These are phyloP conservation scores for Phalacrocorax brasilianus DNA, from an alignment of 2,113 vertebrate genomes.

Conservation along the genomic window DNA sequence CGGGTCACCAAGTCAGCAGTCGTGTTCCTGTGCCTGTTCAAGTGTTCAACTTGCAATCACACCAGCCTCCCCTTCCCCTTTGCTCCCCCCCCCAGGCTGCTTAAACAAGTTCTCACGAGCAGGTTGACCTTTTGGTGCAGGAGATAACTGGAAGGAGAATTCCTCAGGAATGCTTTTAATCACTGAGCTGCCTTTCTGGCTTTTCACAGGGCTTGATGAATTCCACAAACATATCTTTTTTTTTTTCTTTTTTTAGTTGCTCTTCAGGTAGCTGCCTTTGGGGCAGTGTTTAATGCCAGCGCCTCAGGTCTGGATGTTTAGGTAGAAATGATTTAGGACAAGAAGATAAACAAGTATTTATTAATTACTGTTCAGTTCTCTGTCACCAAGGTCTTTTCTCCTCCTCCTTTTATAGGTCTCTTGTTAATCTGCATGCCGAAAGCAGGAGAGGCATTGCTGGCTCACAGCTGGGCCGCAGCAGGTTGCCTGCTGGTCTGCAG, in stretches of 20 bases:
- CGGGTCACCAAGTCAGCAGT: background rate
- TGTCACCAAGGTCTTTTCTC: background rate
- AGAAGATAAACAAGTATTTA: background rate
- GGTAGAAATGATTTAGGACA: background rate
- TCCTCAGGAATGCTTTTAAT: background rate
- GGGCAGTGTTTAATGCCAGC: background rate
- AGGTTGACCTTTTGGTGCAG: background rate
- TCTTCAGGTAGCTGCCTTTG: background rate
- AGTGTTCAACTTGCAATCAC: background rate
- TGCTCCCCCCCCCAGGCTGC: background rate
- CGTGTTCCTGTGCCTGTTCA: background rate
- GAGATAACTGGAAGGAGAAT: background rate
- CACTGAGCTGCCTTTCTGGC: background rate
- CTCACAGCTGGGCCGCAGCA: background rate
- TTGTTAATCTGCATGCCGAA: background rate
- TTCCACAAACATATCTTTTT: background rate
- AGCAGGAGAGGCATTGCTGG: background rate
- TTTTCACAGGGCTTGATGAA: background rate
- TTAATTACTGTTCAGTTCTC: background rate
- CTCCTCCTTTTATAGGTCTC: background rate
- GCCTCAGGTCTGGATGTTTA: background rate
- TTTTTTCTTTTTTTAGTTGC: background rate
- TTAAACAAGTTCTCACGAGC: too few species aligned
- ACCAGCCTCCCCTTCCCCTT: background rate
- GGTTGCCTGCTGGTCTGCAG: background rate